Evolutionary conservation across 2,797 vertebrate species (phyloP).

Genomic region (Muscicapa striata): DNA sequence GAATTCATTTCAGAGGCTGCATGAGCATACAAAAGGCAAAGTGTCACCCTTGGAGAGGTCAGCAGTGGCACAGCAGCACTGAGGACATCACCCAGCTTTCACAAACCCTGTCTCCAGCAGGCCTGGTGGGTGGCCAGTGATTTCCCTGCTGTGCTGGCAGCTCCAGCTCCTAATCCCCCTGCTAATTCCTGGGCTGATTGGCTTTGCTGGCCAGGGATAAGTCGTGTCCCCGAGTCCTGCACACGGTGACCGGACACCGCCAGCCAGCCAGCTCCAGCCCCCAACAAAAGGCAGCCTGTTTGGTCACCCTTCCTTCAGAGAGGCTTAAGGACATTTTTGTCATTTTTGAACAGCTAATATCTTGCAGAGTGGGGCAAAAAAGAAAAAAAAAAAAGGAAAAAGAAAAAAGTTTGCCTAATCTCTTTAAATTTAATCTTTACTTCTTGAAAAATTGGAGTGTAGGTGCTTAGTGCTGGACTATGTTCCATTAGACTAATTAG

Average conservation of each 20-base stretch:
- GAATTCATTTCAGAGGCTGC: neutral
- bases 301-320: constrained; percentile 82
- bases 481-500: constrained; percentile 85
- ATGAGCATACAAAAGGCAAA: neutral
- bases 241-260: constrained; percentile 74
- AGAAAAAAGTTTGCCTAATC: constrained; percentile 89
- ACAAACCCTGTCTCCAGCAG: neutral
- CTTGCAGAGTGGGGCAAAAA: constrained; percentile 72
- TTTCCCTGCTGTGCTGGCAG: constrained; percentile 69
- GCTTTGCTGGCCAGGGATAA: constrained; percentile 78
- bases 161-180: constrained; percentile 76
- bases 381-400: constrained; percentile 46
- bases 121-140: constrained; percentile 79
- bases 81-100: neutral
- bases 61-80: neutral
- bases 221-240: constrained; percentile 76
- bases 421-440: constrained; percentile 92
- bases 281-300: constrained; percentile 92
- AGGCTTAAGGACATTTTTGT: constrained; percentile 99
- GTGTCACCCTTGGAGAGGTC: neutral
- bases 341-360: constrained; percentile 99
- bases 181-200: constrained; percentile 76
- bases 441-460: constrained; percentile 80
- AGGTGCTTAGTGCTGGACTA: constrained; percentile 80
- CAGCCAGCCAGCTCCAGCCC: constrained; percentile 62